Percentiles rank a stretch among this genome's conserved stretches.
phyloP scores from a whole-genome alignment of 2,113 vertebrate species.

The Leucosticte australis region DNA sequence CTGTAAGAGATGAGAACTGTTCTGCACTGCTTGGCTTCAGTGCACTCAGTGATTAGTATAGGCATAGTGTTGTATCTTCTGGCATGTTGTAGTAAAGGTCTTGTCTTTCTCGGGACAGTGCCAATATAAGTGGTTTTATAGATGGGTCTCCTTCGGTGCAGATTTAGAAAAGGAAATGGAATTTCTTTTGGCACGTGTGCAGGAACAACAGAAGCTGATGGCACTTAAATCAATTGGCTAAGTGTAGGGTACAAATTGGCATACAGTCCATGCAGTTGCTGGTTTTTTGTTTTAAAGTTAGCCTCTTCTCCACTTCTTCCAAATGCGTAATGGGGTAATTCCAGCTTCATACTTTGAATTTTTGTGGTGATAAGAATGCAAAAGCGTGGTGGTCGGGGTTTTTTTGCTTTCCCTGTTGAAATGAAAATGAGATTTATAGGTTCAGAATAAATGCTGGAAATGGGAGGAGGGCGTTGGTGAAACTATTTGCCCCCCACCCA shows the following conservation, averaged over 20 bases:
- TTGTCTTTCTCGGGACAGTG: background rate
- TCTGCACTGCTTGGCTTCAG: background rate
- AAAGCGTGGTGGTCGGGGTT: background rate
- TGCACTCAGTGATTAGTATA: background rate
- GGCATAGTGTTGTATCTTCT: background rate
- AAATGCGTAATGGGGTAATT: background rate
- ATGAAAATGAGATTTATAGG: background rate
- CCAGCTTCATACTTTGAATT: background rate
- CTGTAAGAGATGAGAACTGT: rapidly evolving
- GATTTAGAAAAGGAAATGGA: background rate
- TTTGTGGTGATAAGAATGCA: background rate
- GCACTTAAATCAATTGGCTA: background rate
- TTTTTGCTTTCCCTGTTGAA: background rate
- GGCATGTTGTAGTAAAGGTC: background rate
- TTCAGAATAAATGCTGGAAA: background rate
- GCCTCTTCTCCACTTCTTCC: background rate
- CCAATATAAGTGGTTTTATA: background rate
- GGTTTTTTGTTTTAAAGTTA: background rate
- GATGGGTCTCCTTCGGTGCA: background rate
- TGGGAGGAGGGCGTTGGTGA: too few relatives aligned
- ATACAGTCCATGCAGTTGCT: background rate
- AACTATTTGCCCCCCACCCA: rapidly evolving
- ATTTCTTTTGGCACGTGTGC: background rate
- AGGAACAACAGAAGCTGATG: background rate
- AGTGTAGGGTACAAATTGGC: background rate